Base-by-base conservation (phyloP, 37 sponge, comb jelly and placozoan genomes). In the Cliona cf. orientalis region DNA sequence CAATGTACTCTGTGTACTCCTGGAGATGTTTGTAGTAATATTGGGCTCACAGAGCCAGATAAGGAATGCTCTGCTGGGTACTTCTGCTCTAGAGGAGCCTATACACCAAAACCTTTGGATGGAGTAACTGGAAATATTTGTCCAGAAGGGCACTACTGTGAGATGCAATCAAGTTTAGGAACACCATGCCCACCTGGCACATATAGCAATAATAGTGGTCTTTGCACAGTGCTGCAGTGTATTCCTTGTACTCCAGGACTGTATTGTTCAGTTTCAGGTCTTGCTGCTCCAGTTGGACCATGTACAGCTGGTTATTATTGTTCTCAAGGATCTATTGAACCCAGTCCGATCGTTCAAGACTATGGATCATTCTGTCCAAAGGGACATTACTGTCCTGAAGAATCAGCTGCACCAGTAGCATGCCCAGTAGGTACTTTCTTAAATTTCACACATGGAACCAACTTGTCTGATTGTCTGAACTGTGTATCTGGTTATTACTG, bases 111-210 rank as follows among this genome's bases (percentile, higher is more conserved):
- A 49, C 53, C 53, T 19, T 9, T 49, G 17, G 65, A 63, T 63
- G 65, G 65, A 28, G 17, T 63, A 25, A 63, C 65, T 25, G 65
- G 65, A 25, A 23, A 63, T 23, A 25, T 63, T 63, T 63, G 65
- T 23, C 65, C 65, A 63, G 7, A 26, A 7, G 65, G 65, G 22
- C 65, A 63, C 31, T 63, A 63, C 31, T 63, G 65, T 23, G 53
- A 49, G 14, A 14, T 19, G 53, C 14, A 14, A 49, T 49, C 53
- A 9, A 19, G 14, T 19, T 19, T 49, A 19, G 53, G 53, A 9
- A 49, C 53, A 19, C 53, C 53, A 19, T 49, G 53, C 14, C 53
- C 53, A 19, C 5, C n/a, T 25, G 63, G 63, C 28, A 61, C 63
- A 12, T 61, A 61, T 61, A 7, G 6, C 17, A 61, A 61, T 61